Evolutionary conservation across 64 coral and sea anemone genomes (phyloP).

Genomic region (Hydrozoanthus tunicans): DNA sequence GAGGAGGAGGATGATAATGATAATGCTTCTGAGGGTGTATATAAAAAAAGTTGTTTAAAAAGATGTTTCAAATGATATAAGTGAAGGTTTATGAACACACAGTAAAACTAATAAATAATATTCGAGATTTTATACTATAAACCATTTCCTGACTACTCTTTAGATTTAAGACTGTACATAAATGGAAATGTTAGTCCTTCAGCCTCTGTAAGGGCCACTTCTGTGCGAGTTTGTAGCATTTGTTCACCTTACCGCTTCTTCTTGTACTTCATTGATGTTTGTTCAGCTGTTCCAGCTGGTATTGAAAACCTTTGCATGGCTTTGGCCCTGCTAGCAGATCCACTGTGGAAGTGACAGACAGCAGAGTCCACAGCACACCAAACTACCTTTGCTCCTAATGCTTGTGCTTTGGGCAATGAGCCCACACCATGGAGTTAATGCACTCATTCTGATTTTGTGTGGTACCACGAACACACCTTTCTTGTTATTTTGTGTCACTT

Average conservation of each 20-base stretch:
- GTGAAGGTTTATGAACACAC: no score
- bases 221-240: background rate
- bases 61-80: no score
- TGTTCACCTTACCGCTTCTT: background rate
- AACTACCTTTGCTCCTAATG: background rate
- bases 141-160: no score
- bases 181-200: background rate
- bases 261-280: background rate
- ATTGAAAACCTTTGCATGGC: background rate
- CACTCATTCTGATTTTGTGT: background rate
- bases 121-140: no score
- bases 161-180: no score
- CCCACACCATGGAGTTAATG: background rate
- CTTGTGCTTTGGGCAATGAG: background rate
- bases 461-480: slow-evolving; percentile 1
- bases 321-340: background rate
- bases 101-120: no score
- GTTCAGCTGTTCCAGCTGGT: background rate
- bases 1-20: no score
- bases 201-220: background rate
- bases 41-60: no score
- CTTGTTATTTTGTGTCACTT: background rate
- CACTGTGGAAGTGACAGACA: background rate
- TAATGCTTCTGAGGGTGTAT: no score
- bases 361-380: background rate